phyloP scores from a whole-genome alignment of 2,797 vertebrate species.

The Tenualosa thibaudeaui region DNA sequence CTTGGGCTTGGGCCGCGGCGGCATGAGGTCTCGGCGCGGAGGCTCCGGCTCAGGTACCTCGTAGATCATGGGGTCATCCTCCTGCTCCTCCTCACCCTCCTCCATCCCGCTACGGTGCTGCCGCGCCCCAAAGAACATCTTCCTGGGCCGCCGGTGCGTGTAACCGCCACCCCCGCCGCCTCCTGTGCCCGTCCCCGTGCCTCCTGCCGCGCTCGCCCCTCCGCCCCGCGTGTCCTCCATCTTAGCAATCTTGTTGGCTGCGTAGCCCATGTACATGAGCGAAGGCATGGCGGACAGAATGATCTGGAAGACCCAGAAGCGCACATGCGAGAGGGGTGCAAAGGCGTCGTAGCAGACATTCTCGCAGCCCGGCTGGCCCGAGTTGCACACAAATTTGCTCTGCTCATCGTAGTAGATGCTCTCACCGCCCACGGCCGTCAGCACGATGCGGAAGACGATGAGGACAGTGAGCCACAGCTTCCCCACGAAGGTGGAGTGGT shows the following conservation, averaged over 20 bases:
- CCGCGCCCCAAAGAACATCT: conserved; percentile 77
- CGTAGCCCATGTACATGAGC: conserved; percentile 93
- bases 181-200: conserved; percentile 65
- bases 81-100: conserved; percentile 79
- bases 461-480: conserved; percentile 98
- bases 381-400: conserved; percentile 98
- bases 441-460: conserved; percentile 96
- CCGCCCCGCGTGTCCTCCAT: conserved; percentile 78
- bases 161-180: conserved; percentile 68
- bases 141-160: conserved; percentile 78
- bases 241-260: conserved; percentile 92
- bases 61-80: conserved; percentile 86
- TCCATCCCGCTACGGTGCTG: conserved; percentile 73
- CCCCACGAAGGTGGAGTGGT: conserved; percentile 98
- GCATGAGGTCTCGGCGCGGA: conserved; percentile 77
- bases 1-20: conserved; percentile 81
- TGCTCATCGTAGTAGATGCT: conserved; percentile 99
- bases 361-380: conserved; percentile 95
- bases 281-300: conserved; percentile 93
- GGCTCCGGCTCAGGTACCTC: conserved; percentile 89
- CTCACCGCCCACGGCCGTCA: conserved; percentile 96
- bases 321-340: conserved; percentile 92
- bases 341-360: conserved; percentile 98
- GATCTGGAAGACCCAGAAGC: conserved; percentile 99
- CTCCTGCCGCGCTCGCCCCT: conserved; percentile 64